phyloP scores from a whole-genome alignment of 2,888 invertebrate species.

The Epirrhoe alternata region DNA sequence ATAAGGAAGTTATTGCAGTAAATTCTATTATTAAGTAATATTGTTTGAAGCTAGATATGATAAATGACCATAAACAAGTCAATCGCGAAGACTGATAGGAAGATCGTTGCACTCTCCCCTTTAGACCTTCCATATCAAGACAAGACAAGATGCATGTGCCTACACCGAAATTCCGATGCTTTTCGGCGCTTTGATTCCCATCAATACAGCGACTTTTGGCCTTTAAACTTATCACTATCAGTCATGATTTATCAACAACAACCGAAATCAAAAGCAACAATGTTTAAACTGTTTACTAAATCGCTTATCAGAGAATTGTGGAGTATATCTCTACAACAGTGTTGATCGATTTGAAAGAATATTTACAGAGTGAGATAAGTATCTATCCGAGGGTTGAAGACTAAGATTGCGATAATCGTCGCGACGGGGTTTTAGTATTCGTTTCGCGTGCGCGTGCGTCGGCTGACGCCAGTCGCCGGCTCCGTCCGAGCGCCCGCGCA shows the following conservation, averaged over 20 bases:
- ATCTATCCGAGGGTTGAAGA: constrained; percentile 59
- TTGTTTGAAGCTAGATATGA: constrained; percentile 64
- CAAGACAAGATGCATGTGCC: constrained; percentile 49
- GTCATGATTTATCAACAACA: constrained; percentile 24
- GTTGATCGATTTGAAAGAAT: constrained; percentile 59
- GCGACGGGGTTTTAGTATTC: constrained; percentile 79
- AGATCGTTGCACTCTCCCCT: constrained; percentile 75
- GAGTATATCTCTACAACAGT: constrained; percentile 58
- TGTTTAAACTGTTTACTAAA: constrained; percentile 29
- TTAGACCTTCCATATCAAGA: constrained; percentile 66
- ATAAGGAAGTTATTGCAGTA: constrained; percentile 62
- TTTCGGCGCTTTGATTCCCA: constrained; percentile 47
- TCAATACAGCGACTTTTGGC: constrained; percentile 29
- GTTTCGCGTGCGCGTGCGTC: constrained; percentile 75
- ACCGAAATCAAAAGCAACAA: constrained; percentile 30
- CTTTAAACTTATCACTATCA: constrained; percentile 35
- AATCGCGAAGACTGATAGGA: constrained; percentile 67
- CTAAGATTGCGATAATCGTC: constrained; percentile 70
- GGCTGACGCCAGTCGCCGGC: constrained; percentile 71
- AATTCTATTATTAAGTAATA: constrained; percentile 74
- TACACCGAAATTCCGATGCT: constrained; percentile 58
- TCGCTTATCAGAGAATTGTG: constrained; percentile 51
- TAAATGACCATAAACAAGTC: constrained; percentile 76
- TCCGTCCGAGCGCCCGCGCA: constrained; percentile 50
- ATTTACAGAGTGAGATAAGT: constrained; percentile 68